Conservation (phyloP, 2,113 vertebrate genomes). For the Parus major region DNA sequence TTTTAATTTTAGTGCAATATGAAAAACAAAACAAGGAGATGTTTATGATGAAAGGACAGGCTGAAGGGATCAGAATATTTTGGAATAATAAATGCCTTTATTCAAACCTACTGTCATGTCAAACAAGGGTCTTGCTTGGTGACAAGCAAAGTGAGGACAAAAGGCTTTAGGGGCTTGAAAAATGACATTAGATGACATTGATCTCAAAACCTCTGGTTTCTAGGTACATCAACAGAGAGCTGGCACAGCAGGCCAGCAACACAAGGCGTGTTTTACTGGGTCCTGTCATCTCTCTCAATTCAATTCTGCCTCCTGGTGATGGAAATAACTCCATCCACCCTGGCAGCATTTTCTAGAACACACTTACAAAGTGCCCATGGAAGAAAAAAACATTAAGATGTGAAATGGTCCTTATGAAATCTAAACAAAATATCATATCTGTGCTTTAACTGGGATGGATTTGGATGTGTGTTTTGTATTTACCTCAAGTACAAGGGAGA, state of each 20-base stretch:
- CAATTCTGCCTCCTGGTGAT: not conserved
- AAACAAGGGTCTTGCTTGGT: not conserved
- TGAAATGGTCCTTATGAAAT: not conserved
- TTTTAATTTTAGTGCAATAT: not conserved
- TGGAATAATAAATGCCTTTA: conserved; percentile 16
- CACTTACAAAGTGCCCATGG: not conserved
- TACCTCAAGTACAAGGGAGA: not conserved
- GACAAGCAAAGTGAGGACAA: conserved; percentile 9
- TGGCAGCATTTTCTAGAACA: not conserved
- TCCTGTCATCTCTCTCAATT: not conserved
- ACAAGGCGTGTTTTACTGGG: not conserved
- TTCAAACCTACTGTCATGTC: conserved; percentile 15
- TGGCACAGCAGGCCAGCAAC: not conserved
- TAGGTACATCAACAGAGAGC: not conserved
- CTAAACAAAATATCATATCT: not conserved
- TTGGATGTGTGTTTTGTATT: not conserved
- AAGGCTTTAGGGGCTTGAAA: conserved; percentile 38
- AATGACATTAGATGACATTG: conserved; percentile 2
- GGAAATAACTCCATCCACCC: not conserved
- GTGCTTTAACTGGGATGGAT: not conserved
- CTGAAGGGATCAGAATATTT: conserved; percentile 8
- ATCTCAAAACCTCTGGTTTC: not conserved
- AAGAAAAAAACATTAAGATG: not conserved
- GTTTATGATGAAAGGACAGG: not conserved
- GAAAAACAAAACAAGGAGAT: not conserved